phyloP scores from a whole-genome alignment of 2,113 vertebrate species.

The Mus musculus region DNA sequence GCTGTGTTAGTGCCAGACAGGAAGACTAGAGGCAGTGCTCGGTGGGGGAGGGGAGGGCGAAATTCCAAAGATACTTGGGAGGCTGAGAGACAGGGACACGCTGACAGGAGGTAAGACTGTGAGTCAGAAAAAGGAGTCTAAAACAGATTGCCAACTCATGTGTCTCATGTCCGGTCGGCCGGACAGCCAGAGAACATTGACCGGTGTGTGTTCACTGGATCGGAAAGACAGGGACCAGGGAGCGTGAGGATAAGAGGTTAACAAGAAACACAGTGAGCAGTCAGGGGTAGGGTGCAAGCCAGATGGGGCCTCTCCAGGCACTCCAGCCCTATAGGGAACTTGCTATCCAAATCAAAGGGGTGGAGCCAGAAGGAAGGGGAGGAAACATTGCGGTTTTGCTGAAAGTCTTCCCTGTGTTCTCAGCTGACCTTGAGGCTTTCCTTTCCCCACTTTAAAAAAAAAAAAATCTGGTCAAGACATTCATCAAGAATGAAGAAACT shows the following conservation, averaged over 20 bases:
- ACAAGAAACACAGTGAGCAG: not conserved
- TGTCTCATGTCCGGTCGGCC: not conserved
- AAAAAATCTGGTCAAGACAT: not conserved
- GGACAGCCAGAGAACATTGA: not conserved
- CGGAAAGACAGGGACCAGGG: not conserved
- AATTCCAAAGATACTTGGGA: not conserved
- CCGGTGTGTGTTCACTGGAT: not conserved
- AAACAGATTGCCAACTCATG: rapidly evolving
- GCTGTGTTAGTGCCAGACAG: not conserved
- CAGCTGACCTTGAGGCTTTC: not conserved
- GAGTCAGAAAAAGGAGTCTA: not conserved
- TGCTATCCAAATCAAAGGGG: not conserved
- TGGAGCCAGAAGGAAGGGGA: not conserved
- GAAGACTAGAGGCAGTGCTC: not conserved
- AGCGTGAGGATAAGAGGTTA: rapidly evolving
- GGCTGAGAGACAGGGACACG: no score
- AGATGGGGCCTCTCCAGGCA: not conserved
- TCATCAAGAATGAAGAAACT: not conserved
- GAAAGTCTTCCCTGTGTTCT: not conserved
- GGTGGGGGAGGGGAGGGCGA: not conserved
- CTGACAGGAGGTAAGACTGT: rapidly evolving
- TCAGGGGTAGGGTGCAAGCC: not conserved
- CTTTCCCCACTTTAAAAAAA: not conserved
- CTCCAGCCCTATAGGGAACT: not conserved
- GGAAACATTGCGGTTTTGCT: not conserved